Evolutionary conservation across 2,888 invertebrate species (phyloP).

Genomic region (Empis stercorea): DNA sequence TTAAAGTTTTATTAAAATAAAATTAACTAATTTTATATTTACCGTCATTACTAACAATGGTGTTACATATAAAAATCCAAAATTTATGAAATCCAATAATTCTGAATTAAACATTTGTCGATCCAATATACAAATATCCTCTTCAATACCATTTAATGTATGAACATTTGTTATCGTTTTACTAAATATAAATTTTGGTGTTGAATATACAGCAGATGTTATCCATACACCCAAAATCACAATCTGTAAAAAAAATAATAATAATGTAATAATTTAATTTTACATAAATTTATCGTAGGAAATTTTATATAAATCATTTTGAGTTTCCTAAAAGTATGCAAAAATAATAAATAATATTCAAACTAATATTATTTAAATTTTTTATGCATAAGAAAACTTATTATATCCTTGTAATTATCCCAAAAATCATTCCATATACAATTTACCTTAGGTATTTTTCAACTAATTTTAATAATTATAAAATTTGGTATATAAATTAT

Average conservation of each 20-base stretch:
- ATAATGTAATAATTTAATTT: background rate
- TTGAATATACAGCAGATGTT: constrained; percentile 67
- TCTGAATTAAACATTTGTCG: constrained; percentile 66
- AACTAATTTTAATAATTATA: no score
- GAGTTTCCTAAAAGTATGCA: no score
- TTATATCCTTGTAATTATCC: no score
- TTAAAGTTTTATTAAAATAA: no score
- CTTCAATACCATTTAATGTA: constrained; percentile 30
- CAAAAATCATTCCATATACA: no score
- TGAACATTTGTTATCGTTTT: constrained; percentile 52
- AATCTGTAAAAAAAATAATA: constrained; percentile 39
- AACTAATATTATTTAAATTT: no score
- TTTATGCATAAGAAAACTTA: no score
- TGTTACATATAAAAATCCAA: constrained; percentile 67
- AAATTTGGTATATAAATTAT: no score
- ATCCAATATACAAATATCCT: constrained; percentile 56
- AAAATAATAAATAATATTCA: no score
- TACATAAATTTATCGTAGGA: no score
- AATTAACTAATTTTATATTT: constrained; percentile 24
- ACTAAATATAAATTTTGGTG: constrained; percentile 73
- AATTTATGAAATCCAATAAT: constrained; percentile 66
- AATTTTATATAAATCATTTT: no score
- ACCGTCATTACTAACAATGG: constrained; percentile 72
- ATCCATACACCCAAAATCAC: constrained; percentile 72
- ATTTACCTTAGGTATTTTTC: no score